A percentile compares a stretch with the other conserved stretches of the same genome.
phyloP scores from a whole-genome alignment of 1,140 invertebrate species.

The roundworm (Caenorhabditis elegans) region DNA sequence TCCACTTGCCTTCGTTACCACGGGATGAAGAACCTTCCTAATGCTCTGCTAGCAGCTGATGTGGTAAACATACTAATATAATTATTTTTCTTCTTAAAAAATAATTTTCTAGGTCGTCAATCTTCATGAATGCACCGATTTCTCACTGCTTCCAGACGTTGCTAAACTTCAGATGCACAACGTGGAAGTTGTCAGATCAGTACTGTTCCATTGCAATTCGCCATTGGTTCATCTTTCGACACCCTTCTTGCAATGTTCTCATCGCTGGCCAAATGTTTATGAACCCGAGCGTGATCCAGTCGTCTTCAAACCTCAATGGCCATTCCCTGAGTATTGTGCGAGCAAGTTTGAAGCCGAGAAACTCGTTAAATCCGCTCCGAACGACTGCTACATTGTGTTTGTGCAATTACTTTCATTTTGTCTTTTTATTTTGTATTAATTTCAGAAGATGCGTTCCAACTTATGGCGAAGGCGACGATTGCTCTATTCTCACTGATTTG shows the following conservation, averaged over 20 bases:
- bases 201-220: not conserved
- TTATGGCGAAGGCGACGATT: not conserved
- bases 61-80: not conserved
- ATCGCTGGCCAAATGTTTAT: slow-evolving; percentile 10
- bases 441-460: slow-evolving; percentile 7
- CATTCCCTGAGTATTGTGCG: not conserved
- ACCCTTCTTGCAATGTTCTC: slow-evolving; percentile 5
- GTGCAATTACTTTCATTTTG: not conserved
- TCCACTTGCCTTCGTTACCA: not conserved
- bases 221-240: slow-evolving; percentile 7
- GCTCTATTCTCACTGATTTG: slow-evolving; percentile 13
- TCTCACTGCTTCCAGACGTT: not conserved
- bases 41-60: not conserved
- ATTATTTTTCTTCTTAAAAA: too few relatives aligned
- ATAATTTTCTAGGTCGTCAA: not conserved
- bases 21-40: not conserved
- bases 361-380: not conserved
- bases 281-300: not conserved
- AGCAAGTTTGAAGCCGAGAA: slow-evolving; percentile 5
- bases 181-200: not conserved
- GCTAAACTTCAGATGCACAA: not conserved
- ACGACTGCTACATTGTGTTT: not conserved
- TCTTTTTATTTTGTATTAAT: too few relatives aligned
- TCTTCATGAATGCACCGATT: not conserved
- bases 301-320: not conserved